Base-by-base conservation (phyloP, 2,888 invertebrate genomes). In the Lissocephala sabroskyi region DNA sequence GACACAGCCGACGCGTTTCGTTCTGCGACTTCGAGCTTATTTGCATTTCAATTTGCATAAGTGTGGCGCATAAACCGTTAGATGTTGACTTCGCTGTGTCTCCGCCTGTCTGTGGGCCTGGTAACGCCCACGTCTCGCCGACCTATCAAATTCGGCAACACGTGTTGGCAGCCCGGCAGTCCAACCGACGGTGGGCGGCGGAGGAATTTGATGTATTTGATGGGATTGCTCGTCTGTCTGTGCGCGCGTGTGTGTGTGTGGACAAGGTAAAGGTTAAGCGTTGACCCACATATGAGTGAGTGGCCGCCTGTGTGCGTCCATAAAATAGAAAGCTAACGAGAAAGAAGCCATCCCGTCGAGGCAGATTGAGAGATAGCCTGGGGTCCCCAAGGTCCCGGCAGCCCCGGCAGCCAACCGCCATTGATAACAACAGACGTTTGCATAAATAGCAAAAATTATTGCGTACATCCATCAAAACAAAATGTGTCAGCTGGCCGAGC, bases 381-480 rank as follows among this genome's bases (percentile, higher is more conserved):
- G 23, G 23, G 23, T 23, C 7, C 23, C 3, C 7, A 23, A 7
- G 7, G 23, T 3, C 23, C 7, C 23, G 3, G 23, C 3, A 7
- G 23, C 23, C 23, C n/a, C n/a, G n/a, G n/a, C n/a, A n/a, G n/a
- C 5, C 26, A 11, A 28, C 28, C 14, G 40, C 56, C 49, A 63
- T 63, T 62, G 66, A 62, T 62, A 77, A 65, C 59, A 55, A 50
- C 46, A 59, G 53, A 58, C 59, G 61, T 65, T 64, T 62, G 78
- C 76, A 76, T 78, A 76, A 75, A 76, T 73, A 73, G 73, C 63
- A 55, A 59, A 76, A 76, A 76, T 75, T 73, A 76, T 78, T 73
- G 65, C 62, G 56, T 65, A 52, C 73, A 76, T 76, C 70, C 70
- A 76, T 76, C 78, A 78, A 64, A 61, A 64, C 18, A 60, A 63